Evolutionary conservation across 1,140 invertebrate genomes (phyloP).

Genomic region (Gonioctena quinquepunctata): DNA sequence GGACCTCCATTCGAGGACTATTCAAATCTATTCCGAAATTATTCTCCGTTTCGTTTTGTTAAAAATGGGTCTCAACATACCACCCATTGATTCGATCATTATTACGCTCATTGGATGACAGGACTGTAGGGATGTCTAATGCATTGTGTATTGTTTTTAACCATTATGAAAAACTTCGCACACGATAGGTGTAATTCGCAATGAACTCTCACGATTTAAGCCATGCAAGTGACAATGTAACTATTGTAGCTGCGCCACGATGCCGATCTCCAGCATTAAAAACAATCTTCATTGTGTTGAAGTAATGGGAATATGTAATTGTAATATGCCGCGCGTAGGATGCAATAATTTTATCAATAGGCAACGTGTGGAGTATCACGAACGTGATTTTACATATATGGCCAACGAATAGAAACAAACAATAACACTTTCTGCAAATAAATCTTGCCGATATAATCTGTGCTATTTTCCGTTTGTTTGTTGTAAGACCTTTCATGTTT

Average conservation of each 20-base stretch:
- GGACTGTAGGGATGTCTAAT: no score
- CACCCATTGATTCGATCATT: no score
- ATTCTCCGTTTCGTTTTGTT: no score
- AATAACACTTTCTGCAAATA: neutral
- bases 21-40: no score
- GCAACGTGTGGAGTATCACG: neutral
- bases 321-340: neutral
- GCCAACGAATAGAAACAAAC: neutral
- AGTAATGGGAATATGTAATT: neutral
- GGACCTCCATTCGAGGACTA: no score
- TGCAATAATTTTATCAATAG: neutral
- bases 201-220: neutral
- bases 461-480: neutral
- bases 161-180: no score
- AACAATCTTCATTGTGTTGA: neutral
- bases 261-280: neutral
- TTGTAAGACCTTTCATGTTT: neutral
- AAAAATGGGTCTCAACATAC: no score
- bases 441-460: neutral
- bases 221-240: neutral
- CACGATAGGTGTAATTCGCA: neutral
- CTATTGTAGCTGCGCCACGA: neutral
- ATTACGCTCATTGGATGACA: no score
- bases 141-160: no score
- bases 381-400: neutral